Evolutionary conservation across 1,140 invertebrate genomes (phyloP), one percentile per base, ranked within the genome.

Genomic region (Frieseomelitta varia): DNA sequence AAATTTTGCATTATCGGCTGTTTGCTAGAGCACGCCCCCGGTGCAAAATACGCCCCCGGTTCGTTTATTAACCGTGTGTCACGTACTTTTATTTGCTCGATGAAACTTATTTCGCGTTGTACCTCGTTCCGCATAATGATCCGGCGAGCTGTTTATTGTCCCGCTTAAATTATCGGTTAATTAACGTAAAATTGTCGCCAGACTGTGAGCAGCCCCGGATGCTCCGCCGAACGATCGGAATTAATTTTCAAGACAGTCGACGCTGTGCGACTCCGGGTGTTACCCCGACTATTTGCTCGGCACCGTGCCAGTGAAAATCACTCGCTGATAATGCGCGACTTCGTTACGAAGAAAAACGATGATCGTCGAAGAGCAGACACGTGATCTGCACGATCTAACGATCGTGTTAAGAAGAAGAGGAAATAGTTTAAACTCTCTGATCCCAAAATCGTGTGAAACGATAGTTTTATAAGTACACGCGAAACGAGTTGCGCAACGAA

Each of bases 1-100:
- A 88, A 91, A 93, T 93, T 93, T 91, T 91, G 91, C 86, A 87
- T 85, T 90, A 93, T 91, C 86, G 90, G 84, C 87, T 90, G 85
- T 89, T 90, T 81, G 84, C 73, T 78, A 51, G 55, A 63, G n/a
- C 15, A 61, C 78, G 55, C 80, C 81, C 15, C 85, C 47, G 85
- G 39, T 6, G 79, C 72, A 87, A 91, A 79, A 81, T 89, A 73
- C 67, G 73, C 10, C 39, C 55, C 14, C 39, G 39, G 34, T 68
- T 68, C 24, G 53, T 27, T 67, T 69, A 81, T 88, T 61, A 79
- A 39, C 65, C 55, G 34, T 65, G 30, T 11, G n/a, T 71, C 34
- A 30, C 27, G 30, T 65, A 30, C 19, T 56, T 56, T 17, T 75
- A 51, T 39, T 79, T 39, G 17, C 34, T 39, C 65, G 30, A 12